These are phyloP conservation scores for Corydoras sp. DNA, from an alignment of 2,113 vertebrate genomes.

Conservation along the genomic window DNA sequence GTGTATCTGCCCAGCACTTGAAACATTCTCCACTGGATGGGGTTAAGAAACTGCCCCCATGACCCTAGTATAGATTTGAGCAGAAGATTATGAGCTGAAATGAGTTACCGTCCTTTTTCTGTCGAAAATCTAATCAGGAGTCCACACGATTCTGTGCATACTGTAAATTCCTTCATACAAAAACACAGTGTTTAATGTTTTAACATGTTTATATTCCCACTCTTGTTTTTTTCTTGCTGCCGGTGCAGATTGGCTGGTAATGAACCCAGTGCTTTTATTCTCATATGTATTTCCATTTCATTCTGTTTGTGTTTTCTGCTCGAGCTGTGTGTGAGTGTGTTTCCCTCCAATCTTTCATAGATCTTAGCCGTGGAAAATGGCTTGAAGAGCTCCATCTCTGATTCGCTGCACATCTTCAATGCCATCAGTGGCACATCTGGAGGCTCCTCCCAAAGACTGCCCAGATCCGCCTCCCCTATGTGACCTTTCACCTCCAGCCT, in stretches of 20 bases:
- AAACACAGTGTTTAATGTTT: neutral
- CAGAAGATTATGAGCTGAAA: too few relatives aligned
- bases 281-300: neutral
- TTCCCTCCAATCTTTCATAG: conserved; percentile 52
- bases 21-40: too few relatives aligned
- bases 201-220: conserved; percentile 3
- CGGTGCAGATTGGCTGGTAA: conserved; percentile 93
- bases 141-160: too few relatives aligned
- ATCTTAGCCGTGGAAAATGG: conserved; percentile 78
- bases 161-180: too few relatives aligned
- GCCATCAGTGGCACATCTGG: conserved; percentile 91
- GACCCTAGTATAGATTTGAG: too few relatives aligned
- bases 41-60: too few relatives aligned
- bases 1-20: too few relatives aligned
- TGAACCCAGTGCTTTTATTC: conserved; percentile 35
- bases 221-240: conserved; percentile 57
- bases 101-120: too few relatives aligned
- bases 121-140: too few relatives aligned
- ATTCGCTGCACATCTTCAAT: conserved; percentile 91
- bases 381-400: conserved; percentile 73
- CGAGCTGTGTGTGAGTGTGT: neutral
- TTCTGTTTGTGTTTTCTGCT: neutral
- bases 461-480: conserved; percentile 76
- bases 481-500: conserved; percentile 49
- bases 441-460: conserved; percentile 76